These are phyloP conservation scores for Esox masquinongy DNA, from an alignment of 2,797 vertebrate species.

Conservation along the genomic window DNA sequence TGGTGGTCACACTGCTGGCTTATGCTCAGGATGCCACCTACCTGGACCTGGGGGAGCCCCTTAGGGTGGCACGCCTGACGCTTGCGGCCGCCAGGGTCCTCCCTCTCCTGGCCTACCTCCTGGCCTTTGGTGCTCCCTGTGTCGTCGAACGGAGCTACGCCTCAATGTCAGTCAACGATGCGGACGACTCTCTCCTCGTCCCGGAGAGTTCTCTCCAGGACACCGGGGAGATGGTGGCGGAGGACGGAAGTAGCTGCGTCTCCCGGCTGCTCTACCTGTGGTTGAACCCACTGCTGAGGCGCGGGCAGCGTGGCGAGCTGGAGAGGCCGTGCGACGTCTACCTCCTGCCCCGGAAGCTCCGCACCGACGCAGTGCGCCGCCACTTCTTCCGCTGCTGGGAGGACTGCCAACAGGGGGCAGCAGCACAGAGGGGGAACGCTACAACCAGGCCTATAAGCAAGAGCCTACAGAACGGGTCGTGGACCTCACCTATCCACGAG, in stretches of 20 bases:
- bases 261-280: conserved; percentile 90
- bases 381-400: conserved; percentile 82
- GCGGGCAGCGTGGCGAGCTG: conserved; percentile 79
- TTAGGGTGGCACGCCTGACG: conserved; percentile 71
- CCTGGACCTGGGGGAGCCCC: conserved; percentile 58
- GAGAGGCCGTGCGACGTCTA: conserved; percentile 77
- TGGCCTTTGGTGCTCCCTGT: conserved; percentile 76
- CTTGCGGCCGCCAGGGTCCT: conserved; percentile 74
- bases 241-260: conserved; percentile 88
- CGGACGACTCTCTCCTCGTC: conserved; percentile 71
- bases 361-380: conserved; percentile 69
- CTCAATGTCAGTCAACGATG: conserved; percentile 64
- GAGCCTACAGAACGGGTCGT: conserved; percentile 48
- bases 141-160: conserved; percentile 47
- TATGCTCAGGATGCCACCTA: conserved; percentile 64
- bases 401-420: conserved; percentile 44
- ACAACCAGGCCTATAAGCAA: conserved; percentile 46
- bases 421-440: conserved; percentile 23
- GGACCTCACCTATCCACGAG: conserved; percentile 50
- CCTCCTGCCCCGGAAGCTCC: conserved; percentile 81
- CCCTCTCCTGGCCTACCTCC: conserved; percentile 77
- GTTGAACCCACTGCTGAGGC: conserved; percentile 85
- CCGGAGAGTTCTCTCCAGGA: conserved; percentile 44
- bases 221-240: conserved; percentile 73
- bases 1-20: conserved; percentile 77